These are phyloP conservation scores for Arothron firmamentum DNA, from an alignment of 2,113 vertebrate species.

Conservation along the genomic window DNA sequence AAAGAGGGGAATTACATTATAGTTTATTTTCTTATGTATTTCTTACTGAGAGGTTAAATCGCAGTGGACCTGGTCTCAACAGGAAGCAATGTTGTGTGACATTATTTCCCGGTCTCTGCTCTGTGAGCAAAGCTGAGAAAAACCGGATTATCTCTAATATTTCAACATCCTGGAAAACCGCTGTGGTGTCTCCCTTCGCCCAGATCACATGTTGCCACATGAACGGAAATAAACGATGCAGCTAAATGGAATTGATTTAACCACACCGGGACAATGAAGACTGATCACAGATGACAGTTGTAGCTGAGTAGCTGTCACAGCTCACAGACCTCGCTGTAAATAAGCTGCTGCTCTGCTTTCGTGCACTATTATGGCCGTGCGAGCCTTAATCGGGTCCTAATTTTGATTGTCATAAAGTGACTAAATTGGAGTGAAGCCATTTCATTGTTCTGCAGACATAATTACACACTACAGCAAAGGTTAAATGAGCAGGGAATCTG, in stretches of 20 bases:
- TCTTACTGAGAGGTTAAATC: too few species aligned
- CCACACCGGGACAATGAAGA: constrained; percentile 50
- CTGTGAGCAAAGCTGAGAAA: too few species aligned
- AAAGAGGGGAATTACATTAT: background rate
- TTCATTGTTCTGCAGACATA: constrained; percentile 18
- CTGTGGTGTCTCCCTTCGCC: constrained; percentile 2
- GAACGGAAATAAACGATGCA: constrained; percentile 38
- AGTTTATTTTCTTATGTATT: too few species aligned
- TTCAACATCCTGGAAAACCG: background rate
- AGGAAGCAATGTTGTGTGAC: too few species aligned
- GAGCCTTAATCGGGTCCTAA: background rate
- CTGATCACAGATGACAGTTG: constrained; percentile 27
- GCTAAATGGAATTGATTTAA: constrained; percentile 50
- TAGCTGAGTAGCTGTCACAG: constrained; percentile 17
- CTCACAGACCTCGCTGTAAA: constrained; percentile 16
- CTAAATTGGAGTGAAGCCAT: constrained; percentile 17
- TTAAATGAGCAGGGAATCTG: constrained; percentile 18
- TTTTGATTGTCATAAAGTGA: constrained; percentile 14
- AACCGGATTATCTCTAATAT: too few species aligned
- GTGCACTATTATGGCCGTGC: constrained; percentile 16
- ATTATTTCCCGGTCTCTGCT: too few species aligned
- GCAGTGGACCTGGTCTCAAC: too few species aligned
- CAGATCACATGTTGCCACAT: constrained; percentile 13
- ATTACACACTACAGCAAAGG: constrained; percentile 27
- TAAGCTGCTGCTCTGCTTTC: constrained; percentile 18